These are phyloP conservation scores for Anhinga anhinga DNA, from an alignment of 2,113 vertebrate genomes.

Conservation along the genomic window DNA sequence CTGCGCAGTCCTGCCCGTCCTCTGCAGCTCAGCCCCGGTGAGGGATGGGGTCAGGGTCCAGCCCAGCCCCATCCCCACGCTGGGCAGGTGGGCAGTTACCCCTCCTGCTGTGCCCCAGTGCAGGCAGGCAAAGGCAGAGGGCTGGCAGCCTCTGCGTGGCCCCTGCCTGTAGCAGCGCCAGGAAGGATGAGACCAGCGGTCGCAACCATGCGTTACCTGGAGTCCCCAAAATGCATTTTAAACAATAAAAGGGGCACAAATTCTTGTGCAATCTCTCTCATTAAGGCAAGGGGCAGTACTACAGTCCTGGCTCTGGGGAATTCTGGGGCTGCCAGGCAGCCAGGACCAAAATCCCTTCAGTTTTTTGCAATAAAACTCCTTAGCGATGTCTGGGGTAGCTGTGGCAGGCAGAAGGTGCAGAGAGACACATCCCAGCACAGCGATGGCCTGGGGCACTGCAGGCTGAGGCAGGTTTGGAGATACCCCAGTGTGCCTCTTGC, in stretches of 20 bases:
- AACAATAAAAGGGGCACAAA: not conserved
- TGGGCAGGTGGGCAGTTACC: not conserved
- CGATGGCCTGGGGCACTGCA: accelerated
- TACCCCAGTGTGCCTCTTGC: accelerated
- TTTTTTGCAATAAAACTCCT: not conserved
- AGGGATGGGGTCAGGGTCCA: not conserved
- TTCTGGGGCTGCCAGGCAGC: not conserved
- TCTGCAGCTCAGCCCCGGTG: not conserved
- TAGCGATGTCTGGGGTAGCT: accelerated
- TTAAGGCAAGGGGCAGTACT: not conserved
- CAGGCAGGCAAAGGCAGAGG: not conserved
- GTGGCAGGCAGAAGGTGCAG: not conserved
- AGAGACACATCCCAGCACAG: not conserved
- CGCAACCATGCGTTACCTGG: accelerated
- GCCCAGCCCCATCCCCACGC: not conserved
- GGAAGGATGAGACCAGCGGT: not conserved
- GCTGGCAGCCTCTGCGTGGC: not conserved
- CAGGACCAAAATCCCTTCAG: not conserved
- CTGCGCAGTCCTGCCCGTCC: accelerated
- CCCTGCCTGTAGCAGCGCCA: not conserved
- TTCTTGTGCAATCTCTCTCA: accelerated
- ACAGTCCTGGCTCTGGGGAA: accelerated
- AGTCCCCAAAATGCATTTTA: not conserved
- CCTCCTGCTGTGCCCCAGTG: not conserved
- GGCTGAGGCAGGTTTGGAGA: not conserved